A percentile compares a stretch with the other conserved stretches of the same genome.
Evolutionary conservation across 2,888 invertebrate genomes (phyloP).

Genomic region (Lochmaea crataegi): DNA sequence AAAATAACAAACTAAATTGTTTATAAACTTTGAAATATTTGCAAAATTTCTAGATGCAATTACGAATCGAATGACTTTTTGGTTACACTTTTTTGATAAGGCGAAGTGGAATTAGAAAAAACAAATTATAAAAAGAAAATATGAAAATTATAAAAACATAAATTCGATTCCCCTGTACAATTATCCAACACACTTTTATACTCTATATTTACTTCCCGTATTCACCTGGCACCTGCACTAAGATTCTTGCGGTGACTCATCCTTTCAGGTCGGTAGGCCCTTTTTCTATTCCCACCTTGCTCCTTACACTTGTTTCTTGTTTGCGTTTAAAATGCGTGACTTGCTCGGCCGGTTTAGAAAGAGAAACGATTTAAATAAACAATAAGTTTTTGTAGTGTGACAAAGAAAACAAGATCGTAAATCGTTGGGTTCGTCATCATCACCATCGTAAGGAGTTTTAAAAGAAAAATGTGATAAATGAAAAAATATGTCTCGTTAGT

Average conservation of each 20-base stretch:
- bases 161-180: neutral
- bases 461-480: neutral
- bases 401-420: neutral
- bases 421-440: slow-evolving; percentile 8
- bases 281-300: slow-evolving; percentile 34
- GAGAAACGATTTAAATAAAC: neutral
- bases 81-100: too few relatives aligned
- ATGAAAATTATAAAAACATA: neutral
- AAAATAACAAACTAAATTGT: too few relatives aligned
- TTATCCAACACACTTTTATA: slow-evolving; percentile 9
- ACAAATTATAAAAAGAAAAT: neutral
- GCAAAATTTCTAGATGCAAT: too few relatives aligned
- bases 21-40: too few relatives aligned
- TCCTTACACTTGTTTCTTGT: slow-evolving; percentile 35
- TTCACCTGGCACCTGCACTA: slow-evolving; percentile 36
- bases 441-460: neutral
- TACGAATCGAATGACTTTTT: too few relatives aligned
- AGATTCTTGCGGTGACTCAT: slow-evolving; percentile 38
- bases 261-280: slow-evolving; percentile 5
- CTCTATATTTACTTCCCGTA: slow-evolving; percentile 32
- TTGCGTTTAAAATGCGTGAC: slow-evolving; percentile 27
- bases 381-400: neutral
- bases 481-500: too few relatives aligned
- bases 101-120: too few relatives aligned
- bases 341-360: slow-evolving; percentile 12